phyloP scores from a whole-genome alignment of 2,797 vertebrate genomes.

The Channallabes apus region DNA sequence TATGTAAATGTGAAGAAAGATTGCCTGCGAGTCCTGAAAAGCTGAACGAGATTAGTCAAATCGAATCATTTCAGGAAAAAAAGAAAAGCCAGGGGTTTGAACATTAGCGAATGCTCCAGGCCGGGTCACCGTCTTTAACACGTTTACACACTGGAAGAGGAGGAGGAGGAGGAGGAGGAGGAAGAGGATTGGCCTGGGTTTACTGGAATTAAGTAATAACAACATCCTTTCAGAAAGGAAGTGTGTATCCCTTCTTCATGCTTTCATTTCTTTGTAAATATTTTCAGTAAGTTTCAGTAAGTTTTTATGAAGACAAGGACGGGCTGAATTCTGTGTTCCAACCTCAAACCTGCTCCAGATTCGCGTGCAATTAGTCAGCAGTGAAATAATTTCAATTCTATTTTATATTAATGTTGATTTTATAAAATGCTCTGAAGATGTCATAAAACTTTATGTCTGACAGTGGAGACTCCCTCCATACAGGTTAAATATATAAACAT shows the following conservation, averaged over 20 bases:
- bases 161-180: conserved; percentile 13
- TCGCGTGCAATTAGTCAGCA: not conserved
- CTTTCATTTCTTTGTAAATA: conserved; percentile 57
- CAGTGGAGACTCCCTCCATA: too few species aligned
- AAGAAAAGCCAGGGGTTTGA: conserved; percentile 79
- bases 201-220: conserved; percentile 65
- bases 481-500: too few species aligned
- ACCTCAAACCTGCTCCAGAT: not conserved
- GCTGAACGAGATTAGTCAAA: conserved; percentile 87
- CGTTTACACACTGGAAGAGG: conserved; percentile 65
- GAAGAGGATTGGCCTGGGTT: conserved; percentile 25
- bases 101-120: conserved; percentile 76
- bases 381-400: not conserved
- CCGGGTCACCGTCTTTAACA: conserved; percentile 73
- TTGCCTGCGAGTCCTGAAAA: conserved; percentile 77
- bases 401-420: not conserved
- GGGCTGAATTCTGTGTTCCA: not conserved
- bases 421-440: too few species aligned
- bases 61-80: conserved; percentile 83
- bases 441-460: too few species aligned
- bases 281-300: conserved; percentile 51
- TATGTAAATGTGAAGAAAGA: conserved; percentile 82
- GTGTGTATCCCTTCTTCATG: conserved; percentile 15
- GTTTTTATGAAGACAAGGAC: not conserved
- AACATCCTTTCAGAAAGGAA: not conserved